phyloP scores from a whole-genome alignment of 2,113 vertebrate genomes.

The Psettodes erumei region DNA sequence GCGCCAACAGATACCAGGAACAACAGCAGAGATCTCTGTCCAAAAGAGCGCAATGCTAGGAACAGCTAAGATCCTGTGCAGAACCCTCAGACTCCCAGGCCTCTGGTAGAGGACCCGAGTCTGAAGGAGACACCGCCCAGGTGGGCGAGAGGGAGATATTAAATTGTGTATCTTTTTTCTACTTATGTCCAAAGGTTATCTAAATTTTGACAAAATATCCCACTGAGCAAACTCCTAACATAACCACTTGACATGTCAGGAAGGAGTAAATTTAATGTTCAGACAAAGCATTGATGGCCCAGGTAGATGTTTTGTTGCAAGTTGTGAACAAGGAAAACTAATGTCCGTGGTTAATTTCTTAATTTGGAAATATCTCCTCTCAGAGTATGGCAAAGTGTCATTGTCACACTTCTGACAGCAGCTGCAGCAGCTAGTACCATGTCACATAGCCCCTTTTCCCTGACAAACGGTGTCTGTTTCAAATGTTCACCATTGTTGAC shows the following conservation, averaged over 20 bases:
- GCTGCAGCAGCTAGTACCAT: not conserved
- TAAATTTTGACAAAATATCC: not conserved
- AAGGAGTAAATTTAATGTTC: not conserved
- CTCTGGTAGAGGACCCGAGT: too few species aligned
- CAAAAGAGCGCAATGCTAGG: too few species aligned
- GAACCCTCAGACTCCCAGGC: too few species aligned
- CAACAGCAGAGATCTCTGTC: too few species aligned
- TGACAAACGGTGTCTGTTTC: too few species aligned
- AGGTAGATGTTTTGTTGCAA: not conserved
- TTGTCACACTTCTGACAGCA: conserved; percentile 5
- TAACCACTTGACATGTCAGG: not conserved
- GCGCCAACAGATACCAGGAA: too few species aligned
- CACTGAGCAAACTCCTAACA: not conserved
- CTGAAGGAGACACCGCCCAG: too few species aligned
- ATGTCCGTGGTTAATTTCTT: not conserved
- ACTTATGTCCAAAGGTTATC: not conserved
- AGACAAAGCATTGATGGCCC: not conserved
- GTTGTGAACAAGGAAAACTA: not conserved
- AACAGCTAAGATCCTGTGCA: too few species aligned
- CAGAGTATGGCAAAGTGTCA: not conserved
- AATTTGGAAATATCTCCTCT: not conserved
- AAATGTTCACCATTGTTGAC: not conserved
- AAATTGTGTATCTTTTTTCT: not conserved
- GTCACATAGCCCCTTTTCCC: not conserved
- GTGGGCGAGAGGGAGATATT: too few species aligned